Conservation (phyloP, 2,113 vertebrate species). For the Calonectris borealis region DNA sequence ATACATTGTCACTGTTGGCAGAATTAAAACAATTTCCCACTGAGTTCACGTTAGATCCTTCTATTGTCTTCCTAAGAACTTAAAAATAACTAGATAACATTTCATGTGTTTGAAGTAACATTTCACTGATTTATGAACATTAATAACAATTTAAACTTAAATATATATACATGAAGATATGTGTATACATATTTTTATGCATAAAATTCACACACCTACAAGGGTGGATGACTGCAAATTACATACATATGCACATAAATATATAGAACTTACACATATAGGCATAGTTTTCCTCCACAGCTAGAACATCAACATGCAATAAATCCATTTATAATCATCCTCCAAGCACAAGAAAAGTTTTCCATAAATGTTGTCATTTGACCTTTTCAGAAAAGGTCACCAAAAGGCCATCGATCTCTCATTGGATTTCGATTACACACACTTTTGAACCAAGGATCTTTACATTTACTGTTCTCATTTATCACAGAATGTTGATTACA, state of each 20-base stretch:
- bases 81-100: background rate
- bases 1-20: background rate
- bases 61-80: background rate
- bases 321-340: conserved; percentile 24
- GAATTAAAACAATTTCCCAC: background rate
- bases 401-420: conserved; percentile 48
- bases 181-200: fast-evolving
- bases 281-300: background rate
- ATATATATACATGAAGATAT: background rate
- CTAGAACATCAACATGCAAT: background rate
- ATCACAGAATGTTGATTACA: conserved; percentile 43
- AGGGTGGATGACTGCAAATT: background rate
- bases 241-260: background rate
- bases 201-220: background rate
- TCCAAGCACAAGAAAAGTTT: background rate
- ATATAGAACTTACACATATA: background rate
- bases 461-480: conserved; percentile 30
- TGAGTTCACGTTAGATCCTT: background rate
- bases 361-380: conserved; percentile 16
- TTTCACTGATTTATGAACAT: background rate
- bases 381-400: conserved; percentile 55
- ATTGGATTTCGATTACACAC: conserved; percentile 49
- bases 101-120: background rate
- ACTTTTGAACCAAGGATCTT: conserved; percentile 30
- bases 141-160: background rate